phyloP scores from a whole-genome alignment of 2,113 vertebrate species.

The Speoplatyrhinus poulsoni region DNA sequence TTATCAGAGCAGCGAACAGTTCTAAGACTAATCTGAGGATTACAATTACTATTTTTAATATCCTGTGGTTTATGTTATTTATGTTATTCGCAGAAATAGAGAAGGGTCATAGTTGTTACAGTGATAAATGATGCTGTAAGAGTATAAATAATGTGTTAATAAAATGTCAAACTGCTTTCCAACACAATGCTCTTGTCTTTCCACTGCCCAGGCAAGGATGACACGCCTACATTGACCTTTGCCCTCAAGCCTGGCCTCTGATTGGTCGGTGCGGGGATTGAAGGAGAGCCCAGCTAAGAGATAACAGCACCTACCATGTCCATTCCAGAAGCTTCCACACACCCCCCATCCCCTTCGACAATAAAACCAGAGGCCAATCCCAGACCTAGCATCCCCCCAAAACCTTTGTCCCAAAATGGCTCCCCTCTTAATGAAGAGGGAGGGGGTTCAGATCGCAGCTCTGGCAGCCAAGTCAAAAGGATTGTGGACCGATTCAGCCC shows the following conservation, averaged over 20 bases:
- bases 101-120: not conserved
- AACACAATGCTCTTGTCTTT: not conserved
- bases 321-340: constrained; percentile 37
- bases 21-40: constrained; percentile 31
- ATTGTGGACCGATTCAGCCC: constrained; percentile 71
- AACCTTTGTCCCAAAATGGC: constrained; percentile 21
- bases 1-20: not conserved
- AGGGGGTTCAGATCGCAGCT: not conserved
- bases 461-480: constrained; percentile 68
- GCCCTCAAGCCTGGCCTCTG: constrained; percentile 40
- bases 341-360: not conserved
- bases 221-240: constrained; percentile 22
- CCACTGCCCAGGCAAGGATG: constrained; percentile 37
- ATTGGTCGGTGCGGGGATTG: constrained; percentile 37
- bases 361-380: constrained; percentile 52
- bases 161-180: not conserved
- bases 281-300: constrained; percentile 1
- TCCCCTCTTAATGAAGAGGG: constrained; percentile 16
- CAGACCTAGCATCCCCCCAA: constrained; percentile 54
- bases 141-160: not conserved
- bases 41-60: not conserved
- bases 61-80: not conserved
- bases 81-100: constrained; percentile 1
- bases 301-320: constrained; percentile 61
- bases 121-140: not conserved